phyloP scores from a whole-genome alignment of 2,113 vertebrate genomes.

The Cyanoramphus novaezelandiae region DNA sequence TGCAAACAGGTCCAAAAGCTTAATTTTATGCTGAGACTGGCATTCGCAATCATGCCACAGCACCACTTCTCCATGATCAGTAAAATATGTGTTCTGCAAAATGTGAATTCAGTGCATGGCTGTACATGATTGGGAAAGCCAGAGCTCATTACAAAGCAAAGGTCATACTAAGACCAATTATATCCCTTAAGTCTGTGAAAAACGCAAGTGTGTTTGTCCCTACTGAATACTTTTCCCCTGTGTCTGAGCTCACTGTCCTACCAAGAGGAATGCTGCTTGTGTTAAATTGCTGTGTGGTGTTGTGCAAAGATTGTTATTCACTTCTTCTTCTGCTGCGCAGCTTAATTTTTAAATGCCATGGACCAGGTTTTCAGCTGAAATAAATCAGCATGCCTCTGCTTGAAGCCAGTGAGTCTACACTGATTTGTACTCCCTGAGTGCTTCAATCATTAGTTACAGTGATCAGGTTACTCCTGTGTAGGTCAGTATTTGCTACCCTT shows the following conservation, averaged over 20 bases:
- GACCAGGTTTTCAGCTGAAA: neutral
- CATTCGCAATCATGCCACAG: neutral
- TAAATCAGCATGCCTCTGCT: neutral
- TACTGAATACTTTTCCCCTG: neutral
- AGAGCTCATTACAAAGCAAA: neutral
- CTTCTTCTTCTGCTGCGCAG: neutral
- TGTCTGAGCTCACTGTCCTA: neutral
- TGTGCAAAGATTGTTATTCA: neutral
- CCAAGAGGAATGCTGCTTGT: neutral
- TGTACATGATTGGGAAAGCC: neutral
- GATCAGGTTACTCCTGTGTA: neutral
- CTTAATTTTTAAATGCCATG: neutral
- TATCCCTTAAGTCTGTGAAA: neutral
- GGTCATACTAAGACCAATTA: neutral
- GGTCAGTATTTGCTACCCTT: neutral
- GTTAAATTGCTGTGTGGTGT: neutral
- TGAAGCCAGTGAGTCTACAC: neutral
- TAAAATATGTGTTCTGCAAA: neutral
- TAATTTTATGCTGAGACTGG: constrained; percentile 2
- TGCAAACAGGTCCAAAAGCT: constrained; percentile 24
- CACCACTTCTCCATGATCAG: neutral
- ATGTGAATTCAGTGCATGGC: neutral
- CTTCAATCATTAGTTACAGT: neutral
- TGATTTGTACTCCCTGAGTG: neutral
- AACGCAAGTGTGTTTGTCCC: neutral